A percentile compares a stretch with the other conserved stretches of the same genome.
phyloP scores from a whole-genome alignment of 2,888 invertebrate species.

The Ichneumoninae sp. region DNA sequence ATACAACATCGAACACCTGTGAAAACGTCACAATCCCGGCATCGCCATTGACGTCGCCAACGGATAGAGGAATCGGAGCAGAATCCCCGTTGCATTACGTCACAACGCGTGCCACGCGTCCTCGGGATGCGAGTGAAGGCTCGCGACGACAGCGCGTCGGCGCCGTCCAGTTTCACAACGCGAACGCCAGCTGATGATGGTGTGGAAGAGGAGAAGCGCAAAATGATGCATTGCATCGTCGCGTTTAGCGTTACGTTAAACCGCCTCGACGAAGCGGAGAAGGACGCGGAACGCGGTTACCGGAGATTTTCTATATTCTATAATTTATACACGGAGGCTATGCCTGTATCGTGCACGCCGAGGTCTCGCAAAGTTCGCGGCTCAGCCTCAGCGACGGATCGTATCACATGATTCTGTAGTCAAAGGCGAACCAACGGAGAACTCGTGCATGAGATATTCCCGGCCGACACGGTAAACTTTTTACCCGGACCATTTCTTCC shows the following conservation, averaged over 20 bases:
- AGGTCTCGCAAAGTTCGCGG: background rate
- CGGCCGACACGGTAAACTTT: too few relatives aligned
- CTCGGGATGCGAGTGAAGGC: conserved; percentile 29
- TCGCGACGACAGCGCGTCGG: conserved; percentile 6
- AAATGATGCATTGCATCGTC: conserved; percentile 19
- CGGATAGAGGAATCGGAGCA: conserved; percentile 13
- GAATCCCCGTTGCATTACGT: background rate
- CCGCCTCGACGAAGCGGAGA: conserved; percentile 34
- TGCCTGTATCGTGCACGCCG: background rate
- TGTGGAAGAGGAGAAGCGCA: conserved; percentile 21
- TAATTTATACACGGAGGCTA: background rate
- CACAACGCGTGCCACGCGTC: conserved; percentile 33
- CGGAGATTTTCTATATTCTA: conserved; percentile 2
- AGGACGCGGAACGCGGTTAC: conserved; percentile 38
- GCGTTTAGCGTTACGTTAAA: conserved; percentile 29
- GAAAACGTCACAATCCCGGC: background rate
- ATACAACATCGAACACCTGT: conserved; percentile 1
- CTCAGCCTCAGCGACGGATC: background rate
- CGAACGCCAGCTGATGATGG: conserved; percentile 16
- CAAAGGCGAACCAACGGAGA: background rate
- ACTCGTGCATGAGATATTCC: background rate
- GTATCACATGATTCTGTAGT: background rate
- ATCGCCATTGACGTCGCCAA: background rate
- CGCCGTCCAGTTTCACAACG: conserved; percentile 24
- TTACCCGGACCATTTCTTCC: too few relatives aligned